Evolutionary conservation across 2,888 invertebrate species (phyloP).

Genomic region (Ceriagrion tenellum): DNA sequence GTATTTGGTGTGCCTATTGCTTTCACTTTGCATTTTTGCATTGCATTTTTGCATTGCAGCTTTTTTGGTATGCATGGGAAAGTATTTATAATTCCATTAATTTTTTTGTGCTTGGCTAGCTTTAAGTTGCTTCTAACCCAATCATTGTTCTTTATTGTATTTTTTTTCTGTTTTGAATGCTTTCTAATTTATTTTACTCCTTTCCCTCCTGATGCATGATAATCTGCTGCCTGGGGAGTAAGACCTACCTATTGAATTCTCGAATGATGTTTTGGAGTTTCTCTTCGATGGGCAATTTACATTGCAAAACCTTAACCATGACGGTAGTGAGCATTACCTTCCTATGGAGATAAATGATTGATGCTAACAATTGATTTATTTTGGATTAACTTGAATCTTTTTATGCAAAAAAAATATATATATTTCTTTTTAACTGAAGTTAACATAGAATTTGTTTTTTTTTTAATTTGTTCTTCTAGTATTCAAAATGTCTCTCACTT

Average conservation of each 20-base stretch:
- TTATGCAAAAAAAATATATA: neutral
- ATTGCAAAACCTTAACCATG: slow-evolving; percentile 4
- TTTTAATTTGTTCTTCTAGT: slow-evolving; percentile 47
- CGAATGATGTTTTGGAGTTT: slow-evolving; percentile 32
- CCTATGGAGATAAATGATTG: neutral
- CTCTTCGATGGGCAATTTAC: neutral
- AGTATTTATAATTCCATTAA: neutral
- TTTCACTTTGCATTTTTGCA: too few relatives aligned
- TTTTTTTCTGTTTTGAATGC: neutral
- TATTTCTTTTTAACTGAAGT: neutral
- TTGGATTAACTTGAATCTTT: neutral
- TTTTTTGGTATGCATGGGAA: neutral
- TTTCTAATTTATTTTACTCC: slow-evolving; percentile 35
- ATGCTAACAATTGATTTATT: neutral
- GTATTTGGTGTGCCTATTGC: neutral
- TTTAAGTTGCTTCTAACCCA: neutral
- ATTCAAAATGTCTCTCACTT: neutral
- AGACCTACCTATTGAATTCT: neutral
- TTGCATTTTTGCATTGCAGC: too few relatives aligned
- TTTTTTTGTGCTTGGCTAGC: neutral
- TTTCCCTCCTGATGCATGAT: neutral
- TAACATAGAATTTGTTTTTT: neutral
- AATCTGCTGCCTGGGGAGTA: slow-evolving; percentile 31
- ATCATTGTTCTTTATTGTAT: neutral
- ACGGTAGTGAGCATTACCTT: slow-evolving; percentile 20